Evolutionary conservation across 2,113 vertebrate genomes (phyloP), one percentile per base, ranked within the genome.

Genomic region (Halcyon senegalensis): DNA sequence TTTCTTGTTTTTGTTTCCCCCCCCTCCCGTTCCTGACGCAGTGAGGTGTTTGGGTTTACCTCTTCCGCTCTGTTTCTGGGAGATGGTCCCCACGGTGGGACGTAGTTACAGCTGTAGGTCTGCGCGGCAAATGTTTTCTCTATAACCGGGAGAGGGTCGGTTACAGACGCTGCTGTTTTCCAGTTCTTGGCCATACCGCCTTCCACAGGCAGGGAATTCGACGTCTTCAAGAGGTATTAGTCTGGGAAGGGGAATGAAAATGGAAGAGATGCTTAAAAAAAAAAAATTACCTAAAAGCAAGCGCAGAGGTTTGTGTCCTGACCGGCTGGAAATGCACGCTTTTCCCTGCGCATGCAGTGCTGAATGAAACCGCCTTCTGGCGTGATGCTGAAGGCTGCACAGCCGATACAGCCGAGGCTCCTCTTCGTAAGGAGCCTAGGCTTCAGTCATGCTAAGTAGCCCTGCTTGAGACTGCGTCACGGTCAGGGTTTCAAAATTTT

Each of bases 111-210:
- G 50, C 31, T 5, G 5, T 31, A 8, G 55, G 17, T 46, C 16
- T 14, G 50, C 14, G 18, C 44, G n/a, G 30, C 25, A 6, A 10
- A 16, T 39, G 19, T 48, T 18, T 59, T 60, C n/a, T 33, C 7
- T 3, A 2, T 59, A 24, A 11, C 7, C 1, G 2, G 13, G 16
- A 2, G 28, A 21, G 5, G 9, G 3, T 91, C 17, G 35, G 6
- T 18, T 48, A 9, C 1, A 16, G 31, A 7, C 9, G 4, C 31
- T 55, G 53, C 5, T 3, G 17, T 81, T 94, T 81, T 91, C 16
- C 14, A 0, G 13, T 37, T 20, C 13, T 33, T 28, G 13, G 25
- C 41, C 16, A 2, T 23, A 7, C 24, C 11, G 4, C 31, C 37
- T 41, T 33, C 7, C 11, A 8, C 48, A 27, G 33, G 13, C 4